Conservation (phyloP, 2,797 vertebrate genomes). For the Anguilla megastoma region DNA sequence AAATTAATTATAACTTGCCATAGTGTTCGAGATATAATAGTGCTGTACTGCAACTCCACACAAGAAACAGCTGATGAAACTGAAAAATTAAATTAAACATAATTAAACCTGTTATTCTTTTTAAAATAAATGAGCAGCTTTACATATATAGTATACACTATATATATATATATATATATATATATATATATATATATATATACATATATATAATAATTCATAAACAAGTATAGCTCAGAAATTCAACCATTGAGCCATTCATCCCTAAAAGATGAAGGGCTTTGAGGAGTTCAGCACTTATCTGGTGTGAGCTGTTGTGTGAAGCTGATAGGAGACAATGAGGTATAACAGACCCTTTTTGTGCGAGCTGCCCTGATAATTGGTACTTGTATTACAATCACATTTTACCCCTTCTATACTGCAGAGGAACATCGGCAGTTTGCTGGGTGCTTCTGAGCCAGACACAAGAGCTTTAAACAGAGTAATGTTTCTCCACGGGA, state of each 20-base stretch:
- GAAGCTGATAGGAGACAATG: conserved; percentile 30
- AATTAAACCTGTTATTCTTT: background rate
- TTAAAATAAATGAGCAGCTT: background rate
- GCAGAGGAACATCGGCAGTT: conserved; percentile 59
- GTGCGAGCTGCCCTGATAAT: conserved; percentile 60
- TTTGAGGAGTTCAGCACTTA: conserved; percentile 27
- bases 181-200: background rate
- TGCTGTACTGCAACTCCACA: background rate
- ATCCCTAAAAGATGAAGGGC: conserved; percentile 26
- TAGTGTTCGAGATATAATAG: background rate
- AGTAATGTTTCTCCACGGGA: conserved; percentile 62
- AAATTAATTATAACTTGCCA: background rate
- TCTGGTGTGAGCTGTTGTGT: conserved; percentile 27
- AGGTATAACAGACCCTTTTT: conserved; percentile 43
- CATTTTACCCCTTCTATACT: conserved; percentile 54
- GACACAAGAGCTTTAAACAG: conserved; percentile 60
- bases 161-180: background rate
- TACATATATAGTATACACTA: background rate
- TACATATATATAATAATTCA: background rate
- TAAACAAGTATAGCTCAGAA: background rate
- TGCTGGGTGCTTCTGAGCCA: conserved; percentile 57
- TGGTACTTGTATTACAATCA: conserved; percentile 60
- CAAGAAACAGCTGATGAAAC: background rate
- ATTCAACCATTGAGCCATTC: conserved; percentile 15
- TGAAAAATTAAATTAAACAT: background rate